Evolutionary conservation across 2,888 invertebrate species (phyloP).

Genomic region (Brachyptera putata): DNA sequence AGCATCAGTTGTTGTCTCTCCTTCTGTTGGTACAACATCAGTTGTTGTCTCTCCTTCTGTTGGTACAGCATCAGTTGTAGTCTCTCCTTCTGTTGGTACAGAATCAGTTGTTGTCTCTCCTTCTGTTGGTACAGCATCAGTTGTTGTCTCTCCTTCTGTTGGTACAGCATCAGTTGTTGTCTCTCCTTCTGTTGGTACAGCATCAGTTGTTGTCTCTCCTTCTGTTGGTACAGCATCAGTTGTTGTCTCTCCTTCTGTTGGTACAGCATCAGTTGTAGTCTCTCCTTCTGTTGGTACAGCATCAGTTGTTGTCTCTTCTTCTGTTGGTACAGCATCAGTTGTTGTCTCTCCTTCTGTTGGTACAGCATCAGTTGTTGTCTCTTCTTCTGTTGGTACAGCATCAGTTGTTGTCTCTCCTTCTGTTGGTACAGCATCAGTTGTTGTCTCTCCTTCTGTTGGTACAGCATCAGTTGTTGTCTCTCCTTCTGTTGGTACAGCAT

Average conservation of each 20-base stretch:
- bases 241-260: neutral
- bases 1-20: constrained; percentile 18
- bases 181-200: neutral
- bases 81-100: neutral
- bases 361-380: neutral
- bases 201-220: neutral
- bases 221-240: neutral
- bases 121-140: constrained; percentile 29
- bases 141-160: constrained; percentile 35
- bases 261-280: neutral
- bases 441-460: constrained; percentile 17
- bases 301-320: constrained; percentile 35
- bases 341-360: neutral
- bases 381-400: neutral
- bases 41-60: neutral
- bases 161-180: constrained; percentile 30
- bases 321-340: constrained; percentile 32
- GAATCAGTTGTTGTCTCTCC: neutral
- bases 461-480: constrained; percentile 34
- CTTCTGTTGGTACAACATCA: no score
- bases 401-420: neutral
- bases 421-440: neutral
- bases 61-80: neutral
- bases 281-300: constrained; percentile 25
- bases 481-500: constrained; percentile 33